These are phyloP conservation scores for Caenorhabditis tropicalis DNA, from an alignment of 1,140 invertebrate species.

Conservation along the genomic window DNA sequence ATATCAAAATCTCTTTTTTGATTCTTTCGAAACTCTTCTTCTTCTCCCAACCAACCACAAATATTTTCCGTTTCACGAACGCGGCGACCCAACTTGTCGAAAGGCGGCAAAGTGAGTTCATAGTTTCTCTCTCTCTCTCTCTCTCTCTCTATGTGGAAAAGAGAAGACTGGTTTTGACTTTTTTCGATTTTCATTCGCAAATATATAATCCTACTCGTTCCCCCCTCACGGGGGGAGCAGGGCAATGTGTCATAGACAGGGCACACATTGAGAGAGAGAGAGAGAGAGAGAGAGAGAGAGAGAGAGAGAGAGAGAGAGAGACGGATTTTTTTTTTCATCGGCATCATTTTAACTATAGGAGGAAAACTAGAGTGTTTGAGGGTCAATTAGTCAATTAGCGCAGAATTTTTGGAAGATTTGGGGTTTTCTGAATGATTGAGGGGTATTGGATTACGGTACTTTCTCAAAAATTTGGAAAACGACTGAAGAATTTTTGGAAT, in stretches of 20 bases:
- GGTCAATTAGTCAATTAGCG: no score
- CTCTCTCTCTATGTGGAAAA: no score
- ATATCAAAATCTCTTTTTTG: not conserved
- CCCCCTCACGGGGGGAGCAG: not conserved
- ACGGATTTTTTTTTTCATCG: no score
- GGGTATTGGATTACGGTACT: no score
- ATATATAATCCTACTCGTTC: not conserved
- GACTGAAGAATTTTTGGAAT: no score
- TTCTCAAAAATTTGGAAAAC: no score
- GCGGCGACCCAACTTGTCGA: slow-evolving; percentile 30
- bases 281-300: not conserved
- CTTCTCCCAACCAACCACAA: not conserved
- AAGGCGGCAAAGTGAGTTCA: slow-evolving; percentile 25
- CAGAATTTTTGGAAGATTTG: no score
- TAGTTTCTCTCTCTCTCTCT: no score
- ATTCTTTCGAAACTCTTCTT: not conserved
- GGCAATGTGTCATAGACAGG: slow-evolving; percentile 2
- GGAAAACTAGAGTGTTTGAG: no score
- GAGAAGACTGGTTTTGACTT: not conserved
- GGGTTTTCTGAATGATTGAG: no score
- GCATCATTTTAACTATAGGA: no score
- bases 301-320: no score
- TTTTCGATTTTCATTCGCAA: slow-evolving; percentile 24
- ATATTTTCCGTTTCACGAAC: slow-evolving; percentile 35
- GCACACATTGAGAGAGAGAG: not conserved